These are phyloP conservation scores for Tachyglossus aculeatus DNA, from an alignment of 2,797 vertebrate genomes.

Conservation along the genomic window DNA sequence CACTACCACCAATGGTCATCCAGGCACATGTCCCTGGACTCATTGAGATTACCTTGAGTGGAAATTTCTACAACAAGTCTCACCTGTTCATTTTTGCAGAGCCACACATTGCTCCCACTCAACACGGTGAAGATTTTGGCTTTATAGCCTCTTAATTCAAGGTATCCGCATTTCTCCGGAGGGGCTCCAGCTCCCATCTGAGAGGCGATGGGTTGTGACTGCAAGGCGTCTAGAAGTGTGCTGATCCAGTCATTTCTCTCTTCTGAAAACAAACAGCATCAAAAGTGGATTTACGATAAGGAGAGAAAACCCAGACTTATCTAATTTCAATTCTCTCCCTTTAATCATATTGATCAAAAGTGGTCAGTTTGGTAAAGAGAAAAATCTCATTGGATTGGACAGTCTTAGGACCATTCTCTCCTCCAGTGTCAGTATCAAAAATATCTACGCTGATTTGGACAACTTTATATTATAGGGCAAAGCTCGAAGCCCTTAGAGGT, in stretches of 20 bases:
- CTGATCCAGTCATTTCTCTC: slow-evolving; percentile 93
- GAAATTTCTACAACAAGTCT: slow-evolving; percentile 42
- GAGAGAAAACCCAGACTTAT: background rate
- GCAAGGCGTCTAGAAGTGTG: slow-evolving; percentile 80
- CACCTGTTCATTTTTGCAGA: slow-evolving; percentile 98
- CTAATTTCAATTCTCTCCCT: no score
- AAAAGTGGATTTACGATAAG: no score
- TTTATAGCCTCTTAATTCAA: slow-evolving; percentile 95
- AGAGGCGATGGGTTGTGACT: slow-evolving; percentile 71
- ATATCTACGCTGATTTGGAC: no score
- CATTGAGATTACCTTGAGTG: slow-evolving; percentile 39
- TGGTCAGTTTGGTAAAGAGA: no score
- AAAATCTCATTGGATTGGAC: no score
- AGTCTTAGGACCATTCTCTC: no score
- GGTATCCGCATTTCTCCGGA: slow-evolving; percentile 85
- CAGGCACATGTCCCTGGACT: slow-evolving; percentile 39
- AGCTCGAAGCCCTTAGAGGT: no score
- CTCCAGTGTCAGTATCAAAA: no score
- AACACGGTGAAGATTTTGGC: slow-evolving; percentile 90
- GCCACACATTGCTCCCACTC: slow-evolving; percentile 88
- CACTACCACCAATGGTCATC: slow-evolving; percentile 35
- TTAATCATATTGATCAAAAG: no score
- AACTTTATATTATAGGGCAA: no score
- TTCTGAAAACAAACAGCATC: slow-evolving; percentile 74
- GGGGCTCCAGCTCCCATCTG: slow-evolving; percentile 62